Base-by-base conservation (phyloP, 2,888 invertebrate species). In the Trichopria drosophilae region DNA sequence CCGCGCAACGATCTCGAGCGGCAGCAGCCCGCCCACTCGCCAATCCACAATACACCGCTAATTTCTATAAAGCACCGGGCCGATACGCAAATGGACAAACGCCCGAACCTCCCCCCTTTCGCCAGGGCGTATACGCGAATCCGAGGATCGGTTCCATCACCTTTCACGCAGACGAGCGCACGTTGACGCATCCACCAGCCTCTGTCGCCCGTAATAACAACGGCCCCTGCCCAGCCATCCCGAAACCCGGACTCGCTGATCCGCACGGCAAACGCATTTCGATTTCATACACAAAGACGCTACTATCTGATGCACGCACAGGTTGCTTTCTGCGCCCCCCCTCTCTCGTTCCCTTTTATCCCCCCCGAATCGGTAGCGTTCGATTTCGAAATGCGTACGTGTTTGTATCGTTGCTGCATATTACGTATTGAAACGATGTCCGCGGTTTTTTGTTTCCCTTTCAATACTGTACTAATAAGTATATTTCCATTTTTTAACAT, bases 71-170 rank as follows among this genome's bases (percentile, higher is more conserved):
- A 75, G 71, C 72, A 64, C 61, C 53, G 61, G 60, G 48, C 63
- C 64, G 68, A 66, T 68, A 70, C 71, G 71, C 69, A 73, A 72
- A 72, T 73, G 72, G 70, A 72, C 71, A 72, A 71, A 73, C 66
- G 66, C 64, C 60, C 63, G 41, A 37, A 51, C 55, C 55, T 40
- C 39, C 37, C 51, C 39, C 43, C 36, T 55, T 42, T 46, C 34
- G 37, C 34, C 46, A 29, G 43, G 53, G 36, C 34, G 22, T 15
- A n/a, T n/a, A 26, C 16, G 7, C 39, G 29, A 44, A 40, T 46
- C 34, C 29, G 13, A 12, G 28, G 43, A 39, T 45, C 39, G 42
- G 39, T 48, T 49, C 36, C 49, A 51, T 53, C 53, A 39, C 50
- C 51, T 28, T 37, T 24, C n/a, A n/a, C n/a, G n/a, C n/a, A n/a